A percentile compares a stretch with the other conserved stretches of the same genome.
Evolutionary conservation across 2,797 vertebrate species (phyloP).

Genomic region (Pampus argenteus): DNA sequence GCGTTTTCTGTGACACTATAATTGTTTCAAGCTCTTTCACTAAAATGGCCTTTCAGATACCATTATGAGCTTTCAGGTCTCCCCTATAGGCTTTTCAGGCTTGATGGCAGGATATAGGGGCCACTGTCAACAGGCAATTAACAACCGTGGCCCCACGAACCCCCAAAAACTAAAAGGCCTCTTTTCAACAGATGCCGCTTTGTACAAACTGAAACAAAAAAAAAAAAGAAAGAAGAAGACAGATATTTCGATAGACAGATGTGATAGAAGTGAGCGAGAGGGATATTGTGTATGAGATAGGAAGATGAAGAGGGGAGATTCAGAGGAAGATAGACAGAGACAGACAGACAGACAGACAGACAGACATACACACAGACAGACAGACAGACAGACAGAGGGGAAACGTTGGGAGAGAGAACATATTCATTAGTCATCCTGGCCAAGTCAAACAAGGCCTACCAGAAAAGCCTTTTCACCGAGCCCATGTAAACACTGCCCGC

Average conservation of each 20-base stretch:
- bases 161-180: slow-evolving; percentile 51
- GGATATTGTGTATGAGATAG: slow-evolving; percentile 47
- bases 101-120: slow-evolving; percentile 73
- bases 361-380: slow-evolving; percentile 40
- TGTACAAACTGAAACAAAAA: slow-evolving; percentile 49
- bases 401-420: slow-evolving; percentile 40
- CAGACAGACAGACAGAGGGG: slow-evolving; percentile 25
- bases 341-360: slow-evolving; percentile 20
- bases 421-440: slow-evolving; percentile 77
- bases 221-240: slow-evolving; percentile 24
- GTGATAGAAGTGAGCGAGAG: slow-evolving; percentile 18
- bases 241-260: slow-evolving; percentile 29
- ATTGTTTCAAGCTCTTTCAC: slow-evolving; percentile 66
- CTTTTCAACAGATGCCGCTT: slow-evolving; percentile 68
- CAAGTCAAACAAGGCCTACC: slow-evolving; percentile 80
- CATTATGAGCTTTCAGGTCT: slow-evolving; percentile 53
- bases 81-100: slow-evolving; percentile 53
- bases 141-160: slow-evolving; percentile 55
- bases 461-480: slow-evolving; percentile 75
- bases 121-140: slow-evolving; percentile 80
- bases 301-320: slow-evolving; percentile 50
- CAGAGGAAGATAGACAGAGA: slow-evolving; percentile 46
- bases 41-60: slow-evolving; percentile 51
- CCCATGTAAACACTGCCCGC: slow-evolving; percentile 75
- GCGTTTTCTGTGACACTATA: slow-evolving; percentile 50